Percentiles rank a stretch among this genome's conserved stretches.
Conservation (phyloP, 2,797 vertebrate genomes). For the Semotilus atromaculatus region DNA sequence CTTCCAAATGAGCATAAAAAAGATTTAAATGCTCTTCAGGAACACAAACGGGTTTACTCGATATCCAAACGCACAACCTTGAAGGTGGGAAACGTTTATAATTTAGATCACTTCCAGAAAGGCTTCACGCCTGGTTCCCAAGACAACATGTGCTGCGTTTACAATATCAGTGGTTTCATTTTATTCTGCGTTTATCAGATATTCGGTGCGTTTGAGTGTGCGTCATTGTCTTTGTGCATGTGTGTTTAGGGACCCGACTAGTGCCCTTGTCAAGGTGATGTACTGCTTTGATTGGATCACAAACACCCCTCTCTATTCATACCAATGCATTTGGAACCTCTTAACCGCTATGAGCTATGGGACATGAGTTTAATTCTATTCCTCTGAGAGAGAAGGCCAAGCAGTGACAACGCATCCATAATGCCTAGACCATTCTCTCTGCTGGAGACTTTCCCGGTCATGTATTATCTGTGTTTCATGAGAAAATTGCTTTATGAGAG, state of each 20-base stretch:
- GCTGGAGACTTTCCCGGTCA: constrained; percentile 57
- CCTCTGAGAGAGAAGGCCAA: constrained; percentile 39
- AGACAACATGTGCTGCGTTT: not conserved
- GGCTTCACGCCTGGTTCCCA: not conserved
- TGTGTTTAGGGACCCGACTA: constrained; percentile 33
- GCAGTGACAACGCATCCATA: constrained; percentile 58
- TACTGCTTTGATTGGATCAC: constrained; percentile 55
- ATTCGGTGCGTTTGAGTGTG: constrained; percentile 3
- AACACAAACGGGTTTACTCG: not conserved
- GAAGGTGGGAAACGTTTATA: constrained; percentile 12
- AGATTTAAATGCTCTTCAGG: not conserved
- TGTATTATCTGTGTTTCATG: constrained; percentile 67
- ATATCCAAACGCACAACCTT: constrained; percentile 11
- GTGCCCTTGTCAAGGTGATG: constrained; percentile 56
- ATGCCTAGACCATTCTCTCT: constrained; percentile 63
- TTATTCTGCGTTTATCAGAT: constrained; percentile 38
- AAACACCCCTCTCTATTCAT: constrained; percentile 46
- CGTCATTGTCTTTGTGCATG: constrained; percentile 12
- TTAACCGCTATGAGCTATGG: constrained; percentile 31
- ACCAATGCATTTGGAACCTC: constrained; percentile 42
- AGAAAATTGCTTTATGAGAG: constrained; percentile 65
- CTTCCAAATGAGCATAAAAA: not conserved
- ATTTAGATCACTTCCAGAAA: constrained; percentile 37
- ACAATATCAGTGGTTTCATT: constrained; percentile 43
- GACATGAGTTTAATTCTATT: constrained; percentile 53